These are phyloP conservation scores for Clitarchus hookeri DNA, from an alignment of 2,888 invertebrate genomes.

Conservation along the genomic window DNA sequence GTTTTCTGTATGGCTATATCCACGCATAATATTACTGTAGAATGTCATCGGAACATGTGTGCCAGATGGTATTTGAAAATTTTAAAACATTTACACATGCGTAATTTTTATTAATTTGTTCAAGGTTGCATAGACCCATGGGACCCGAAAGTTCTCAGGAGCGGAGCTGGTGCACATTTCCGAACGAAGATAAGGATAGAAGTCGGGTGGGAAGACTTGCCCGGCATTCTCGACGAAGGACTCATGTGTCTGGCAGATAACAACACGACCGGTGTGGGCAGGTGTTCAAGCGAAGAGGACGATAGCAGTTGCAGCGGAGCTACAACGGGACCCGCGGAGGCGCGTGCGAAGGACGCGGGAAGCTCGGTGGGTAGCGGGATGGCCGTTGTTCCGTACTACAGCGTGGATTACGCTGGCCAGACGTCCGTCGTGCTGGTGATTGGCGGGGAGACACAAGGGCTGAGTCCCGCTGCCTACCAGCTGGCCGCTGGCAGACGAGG, in stretches of 20 bases:
- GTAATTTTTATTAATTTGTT: conserved; percentile 44
- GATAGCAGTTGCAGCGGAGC: background rate
- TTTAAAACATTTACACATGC: too few relatives aligned
- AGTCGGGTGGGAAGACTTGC: conserved; percentile 48
- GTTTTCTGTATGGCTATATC: too few relatives aligned
- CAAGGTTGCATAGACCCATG: conserved; percentile 87
- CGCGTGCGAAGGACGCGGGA: conserved; percentile 36
- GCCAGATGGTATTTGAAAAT: too few relatives aligned
- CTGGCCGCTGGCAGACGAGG: conserved; percentile 65
- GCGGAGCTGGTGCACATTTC: conserved; percentile 86
- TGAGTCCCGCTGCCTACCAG: conserved; percentile 72
- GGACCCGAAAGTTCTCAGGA: conserved; percentile 85
- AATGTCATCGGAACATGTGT: too few relatives aligned
- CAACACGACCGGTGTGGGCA: background rate
- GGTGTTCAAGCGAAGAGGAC: background rate
- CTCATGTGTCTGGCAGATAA: conserved; percentile 35
- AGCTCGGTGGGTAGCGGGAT: conserved; percentile 49
- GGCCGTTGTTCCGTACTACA: conserved; percentile 67
- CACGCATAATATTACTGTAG: too few relatives aligned
- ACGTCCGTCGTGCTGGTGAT: conserved; percentile 71
- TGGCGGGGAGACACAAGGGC: conserved; percentile 88
- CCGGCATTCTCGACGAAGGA: conserved; percentile 19
- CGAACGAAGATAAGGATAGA: conserved; percentile 69
- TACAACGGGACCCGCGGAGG: background rate
- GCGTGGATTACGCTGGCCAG: conserved; percentile 60